phyloP scores from a whole-genome alignment of 2,113 vertebrate species.

The Aix galericulata region DNA sequence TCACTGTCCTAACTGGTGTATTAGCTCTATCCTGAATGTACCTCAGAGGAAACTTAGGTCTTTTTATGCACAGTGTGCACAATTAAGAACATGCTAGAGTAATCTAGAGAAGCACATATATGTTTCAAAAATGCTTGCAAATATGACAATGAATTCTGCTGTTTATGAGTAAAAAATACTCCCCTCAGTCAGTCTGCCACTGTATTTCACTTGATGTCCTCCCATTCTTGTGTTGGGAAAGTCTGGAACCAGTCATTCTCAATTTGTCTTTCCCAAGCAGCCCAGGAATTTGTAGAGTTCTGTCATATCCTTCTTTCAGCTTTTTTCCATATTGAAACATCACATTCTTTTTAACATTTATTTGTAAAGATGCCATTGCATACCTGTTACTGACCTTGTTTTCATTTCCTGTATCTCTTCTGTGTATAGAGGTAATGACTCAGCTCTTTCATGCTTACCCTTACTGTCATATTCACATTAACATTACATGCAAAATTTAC shows the following conservation, averaged over 20 bases:
- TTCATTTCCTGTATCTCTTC: background rate
- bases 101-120: background rate
- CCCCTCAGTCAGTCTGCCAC: background rate
- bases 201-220: background rate
- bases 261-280: background rate
- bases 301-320: background rate
- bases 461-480: background rate
- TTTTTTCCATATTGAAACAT: background rate
- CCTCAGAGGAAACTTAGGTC: too few species aligned
- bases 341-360: background rate
- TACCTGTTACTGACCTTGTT: background rate
- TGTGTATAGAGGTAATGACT: too few species aligned
- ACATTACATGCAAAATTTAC: background rate
- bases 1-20: background rate
- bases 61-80: background rate
- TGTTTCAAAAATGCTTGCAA: background rate
- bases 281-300: background rate
- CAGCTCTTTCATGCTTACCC: background rate
- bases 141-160: background rate
- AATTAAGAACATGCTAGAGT: background rate
- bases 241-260: background rate
- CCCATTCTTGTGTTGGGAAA: background rate
- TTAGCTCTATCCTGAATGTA: background rate
- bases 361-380: background rate
- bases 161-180: background rate